A percentile compares a stretch with the other conserved stretches of the same genome.
Conservation (phyloP, 2,113 vertebrate species). For the Aegithalos caudatus region DNA sequence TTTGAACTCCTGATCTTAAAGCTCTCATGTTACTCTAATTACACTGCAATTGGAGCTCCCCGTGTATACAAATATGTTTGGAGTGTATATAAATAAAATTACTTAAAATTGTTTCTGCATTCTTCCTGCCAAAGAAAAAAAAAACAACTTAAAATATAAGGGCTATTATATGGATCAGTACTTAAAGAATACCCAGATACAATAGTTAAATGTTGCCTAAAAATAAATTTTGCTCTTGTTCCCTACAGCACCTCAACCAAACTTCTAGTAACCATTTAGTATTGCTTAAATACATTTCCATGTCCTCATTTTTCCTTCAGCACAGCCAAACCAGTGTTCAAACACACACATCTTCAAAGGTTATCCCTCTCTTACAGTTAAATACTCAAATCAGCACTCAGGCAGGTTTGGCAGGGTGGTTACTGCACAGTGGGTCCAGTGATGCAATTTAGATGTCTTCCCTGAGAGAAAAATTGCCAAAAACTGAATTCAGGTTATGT, state of each 20-base stretch:
- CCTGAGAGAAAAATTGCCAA: not conserved
- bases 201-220: not conserved
- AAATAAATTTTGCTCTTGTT: not conserved
- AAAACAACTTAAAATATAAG: not conserved
- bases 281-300: not conserved
- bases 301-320: not conserved
- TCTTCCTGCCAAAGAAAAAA: not conserved
- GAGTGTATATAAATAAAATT: not conserved
- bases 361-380: not conserved
- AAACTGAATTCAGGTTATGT: not conserved
- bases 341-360: not conserved
- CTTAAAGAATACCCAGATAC: not conserved
- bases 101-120: not conserved
- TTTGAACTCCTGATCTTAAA: conserved; percentile 41
- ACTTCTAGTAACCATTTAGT: not conserved
- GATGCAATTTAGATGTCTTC: not conserved
- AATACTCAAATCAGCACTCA: not conserved
- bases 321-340: not conserved
- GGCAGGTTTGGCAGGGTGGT: not conserved
- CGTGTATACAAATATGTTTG: conserved; percentile 7
- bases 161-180: not conserved
- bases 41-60: not conserved
- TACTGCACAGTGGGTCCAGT: not conserved
- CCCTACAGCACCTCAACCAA: not conserved
- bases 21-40: conserved; percentile 42